These are phyloP conservation scores for Orgyia antiqua DNA, from an alignment of 2,888 invertebrate genomes.

Conservation along the genomic window DNA sequence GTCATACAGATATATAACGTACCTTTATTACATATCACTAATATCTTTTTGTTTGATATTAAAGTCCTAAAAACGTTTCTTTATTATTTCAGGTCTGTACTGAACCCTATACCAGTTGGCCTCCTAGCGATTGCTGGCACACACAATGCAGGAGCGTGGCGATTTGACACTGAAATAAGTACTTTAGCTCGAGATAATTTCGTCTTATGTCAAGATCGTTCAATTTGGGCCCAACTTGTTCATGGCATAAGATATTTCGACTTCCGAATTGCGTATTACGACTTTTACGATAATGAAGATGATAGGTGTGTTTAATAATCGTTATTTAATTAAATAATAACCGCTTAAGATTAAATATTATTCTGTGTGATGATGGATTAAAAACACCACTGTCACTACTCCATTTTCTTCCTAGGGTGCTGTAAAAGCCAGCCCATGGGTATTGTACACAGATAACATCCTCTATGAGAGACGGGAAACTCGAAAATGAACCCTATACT, in stretches of 20 bases:
- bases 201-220: slow-evolving; percentile 83
- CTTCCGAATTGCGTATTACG: slow-evolving; percentile 85
- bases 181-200: slow-evolving; percentile 56
- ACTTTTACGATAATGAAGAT: slow-evolving; percentile 51
- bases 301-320: slow-evolving; percentile 41
- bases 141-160: slow-evolving; percentile 76
- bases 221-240: slow-evolving; percentile 90
- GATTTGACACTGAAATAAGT: slow-evolving; percentile 69
- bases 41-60: no score
- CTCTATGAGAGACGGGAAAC: no score
- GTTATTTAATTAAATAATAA: no score
- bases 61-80: background rate
- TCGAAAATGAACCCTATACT: no score
- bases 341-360: no score
- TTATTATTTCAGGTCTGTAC: slow-evolving; percentile 40
- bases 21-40: no score
- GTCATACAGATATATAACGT: no score
- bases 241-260: slow-evolving; percentile 91
- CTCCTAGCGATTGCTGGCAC: slow-evolving; percentile 72
- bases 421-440: no score
- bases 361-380: no score
- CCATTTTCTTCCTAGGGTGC: no score
- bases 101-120: slow-evolving; percentile 60
- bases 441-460: no score
- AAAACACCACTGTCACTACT: no score